These are phyloP conservation scores for Melipona bicolor DNA, from an alignment of 2,888 invertebrate genomes.

Conservation along the genomic window DNA sequence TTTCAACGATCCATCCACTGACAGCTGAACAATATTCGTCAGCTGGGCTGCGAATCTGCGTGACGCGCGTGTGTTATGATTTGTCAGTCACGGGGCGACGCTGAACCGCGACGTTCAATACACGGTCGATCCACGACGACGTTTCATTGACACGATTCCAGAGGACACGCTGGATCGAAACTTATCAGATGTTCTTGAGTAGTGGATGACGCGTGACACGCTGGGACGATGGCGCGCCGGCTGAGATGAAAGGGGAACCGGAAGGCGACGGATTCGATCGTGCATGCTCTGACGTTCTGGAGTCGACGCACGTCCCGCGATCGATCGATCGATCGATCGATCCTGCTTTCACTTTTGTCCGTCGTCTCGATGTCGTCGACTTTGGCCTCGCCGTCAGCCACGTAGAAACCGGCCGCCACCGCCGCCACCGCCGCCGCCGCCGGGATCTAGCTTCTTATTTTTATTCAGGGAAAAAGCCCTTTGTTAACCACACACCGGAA, in stretches of 20 bases:
- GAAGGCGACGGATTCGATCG: constrained; percentile 65
- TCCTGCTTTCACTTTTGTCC: constrained; percentile 76
- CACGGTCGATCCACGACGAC: constrained; percentile 8
- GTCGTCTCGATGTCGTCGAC: constrained; percentile 56
- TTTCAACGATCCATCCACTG: not conserved
- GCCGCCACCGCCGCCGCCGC: too few species aligned
- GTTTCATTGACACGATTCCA: constrained; percentile 39
- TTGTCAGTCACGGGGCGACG: constrained; percentile 29
- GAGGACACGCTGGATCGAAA: constrained; percentile 52
- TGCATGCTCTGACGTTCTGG: constrained; percentile 55
- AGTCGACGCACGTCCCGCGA: constrained; percentile 64
- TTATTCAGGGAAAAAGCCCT: constrained; percentile 15
- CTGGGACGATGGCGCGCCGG: constrained; percentile 50
- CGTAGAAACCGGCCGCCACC: constrained; percentile 24
- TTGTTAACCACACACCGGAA: constrained; percentile 18
- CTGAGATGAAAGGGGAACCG: constrained; percentile 61
- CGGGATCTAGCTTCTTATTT: constrained; percentile 31
- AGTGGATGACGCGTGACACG: constrained; percentile 58
- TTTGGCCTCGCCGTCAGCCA: not conserved
- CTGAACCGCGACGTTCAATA: constrained; percentile 18
- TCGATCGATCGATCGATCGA: constrained; percentile 65
- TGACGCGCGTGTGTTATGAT: constrained; percentile 30
- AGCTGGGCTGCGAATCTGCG: not conserved
- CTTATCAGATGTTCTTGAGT: constrained; percentile 64
- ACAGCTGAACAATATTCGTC: not conserved